Base-by-base conservation (phyloP, 1,140 invertebrate genomes). In the Halictus rubicundus region DNA sequence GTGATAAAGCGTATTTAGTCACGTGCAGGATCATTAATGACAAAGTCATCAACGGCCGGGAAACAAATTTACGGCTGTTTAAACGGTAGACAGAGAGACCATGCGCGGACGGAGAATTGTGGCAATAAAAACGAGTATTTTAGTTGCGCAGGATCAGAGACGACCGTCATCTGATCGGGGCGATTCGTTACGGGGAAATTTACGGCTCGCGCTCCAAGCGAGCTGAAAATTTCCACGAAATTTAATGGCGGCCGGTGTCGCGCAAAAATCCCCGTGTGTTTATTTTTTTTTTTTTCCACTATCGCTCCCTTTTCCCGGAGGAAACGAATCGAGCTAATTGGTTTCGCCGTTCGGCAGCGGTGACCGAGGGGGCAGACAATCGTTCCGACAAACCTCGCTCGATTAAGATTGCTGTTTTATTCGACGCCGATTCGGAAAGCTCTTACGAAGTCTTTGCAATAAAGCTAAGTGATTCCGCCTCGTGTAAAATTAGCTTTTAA, bases 111-210 rank as follows among this genome's bases (percentile, higher is more conserved):
- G 21, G 37, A 46, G 37, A 73, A 65, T 21, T 8, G 52, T 0
- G 63, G 78, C 42, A 37, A 61, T 79, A 74, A 74, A 79, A 68
- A 61, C n/a, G 63, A 25, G 49, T 39, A 79, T 68, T 79, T 79
- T 74, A 79, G 39, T 68, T 37, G 70, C 19, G 12, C 27, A 1
- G 37, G 25, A 66, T 79, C 6, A 27, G 21, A 39, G 21, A 63
- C 32, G 60, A 2, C 12, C 21, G 1, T 16, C 46, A 46, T 64
- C 27, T 32, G 27, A 74, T 66, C 46, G 5, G 77, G 32, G 6
- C 16, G 52, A 79, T 72, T 42, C 27, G 70, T 79, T 79, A 19
- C 52, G 0, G n/a, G 7, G 16, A n/a, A 68, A 66, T 79, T 79
- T 79, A 74, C 64, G 37, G 52, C 66, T 65, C 78, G 5, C 42